These are phyloP conservation scores for Antitype chi DNA, from an alignment of 2,888 invertebrate species.

Conservation along the genomic window DNA sequence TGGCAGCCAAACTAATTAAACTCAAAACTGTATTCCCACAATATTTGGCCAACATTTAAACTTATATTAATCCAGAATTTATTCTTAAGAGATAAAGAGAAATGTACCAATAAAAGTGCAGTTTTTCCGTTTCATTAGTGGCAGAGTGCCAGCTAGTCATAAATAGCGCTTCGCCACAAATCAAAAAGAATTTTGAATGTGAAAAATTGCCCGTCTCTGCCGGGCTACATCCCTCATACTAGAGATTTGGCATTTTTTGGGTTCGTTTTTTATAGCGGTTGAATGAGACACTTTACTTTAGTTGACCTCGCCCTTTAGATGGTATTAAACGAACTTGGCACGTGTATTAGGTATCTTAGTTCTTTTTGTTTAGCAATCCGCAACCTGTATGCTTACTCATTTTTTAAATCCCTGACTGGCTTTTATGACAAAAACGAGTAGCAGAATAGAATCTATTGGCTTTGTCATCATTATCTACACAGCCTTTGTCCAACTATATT, in stretches of 20 bases:
- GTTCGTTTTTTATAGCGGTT: conserved; percentile 14
- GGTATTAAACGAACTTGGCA: background rate
- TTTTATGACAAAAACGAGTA: background rate
- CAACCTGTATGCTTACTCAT: background rate
- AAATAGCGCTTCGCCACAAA: conserved; percentile 60
- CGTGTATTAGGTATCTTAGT: too few relatives aligned
- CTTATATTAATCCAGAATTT: conserved; percentile 14
- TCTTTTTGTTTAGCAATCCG: background rate
- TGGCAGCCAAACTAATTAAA: conserved; percentile 6
- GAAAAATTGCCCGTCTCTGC: conserved; percentile 49
- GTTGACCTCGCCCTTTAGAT: conserved; percentile 12
- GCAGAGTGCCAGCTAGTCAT: conserved; percentile 53
- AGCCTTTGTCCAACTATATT: too few relatives aligned
- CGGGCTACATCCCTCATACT: conserved; percentile 34
- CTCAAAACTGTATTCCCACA: background rate
- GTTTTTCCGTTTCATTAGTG: conserved; percentile 56
- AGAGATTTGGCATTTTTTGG: conserved; percentile 16
- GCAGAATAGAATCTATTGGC: background rate
- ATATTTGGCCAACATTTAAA: conserved; percentile 27
- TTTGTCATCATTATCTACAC: background rate
- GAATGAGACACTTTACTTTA: conserved; percentile 18
- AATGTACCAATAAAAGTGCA: conserved; percentile 45
- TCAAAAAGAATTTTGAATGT: conserved; percentile 64
- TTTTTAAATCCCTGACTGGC: background rate
- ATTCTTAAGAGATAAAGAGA: conserved; percentile 27